phyloP scores from a whole-genome alignment of 2,888 invertebrate species.

The Corythucha ciliata region DNA sequence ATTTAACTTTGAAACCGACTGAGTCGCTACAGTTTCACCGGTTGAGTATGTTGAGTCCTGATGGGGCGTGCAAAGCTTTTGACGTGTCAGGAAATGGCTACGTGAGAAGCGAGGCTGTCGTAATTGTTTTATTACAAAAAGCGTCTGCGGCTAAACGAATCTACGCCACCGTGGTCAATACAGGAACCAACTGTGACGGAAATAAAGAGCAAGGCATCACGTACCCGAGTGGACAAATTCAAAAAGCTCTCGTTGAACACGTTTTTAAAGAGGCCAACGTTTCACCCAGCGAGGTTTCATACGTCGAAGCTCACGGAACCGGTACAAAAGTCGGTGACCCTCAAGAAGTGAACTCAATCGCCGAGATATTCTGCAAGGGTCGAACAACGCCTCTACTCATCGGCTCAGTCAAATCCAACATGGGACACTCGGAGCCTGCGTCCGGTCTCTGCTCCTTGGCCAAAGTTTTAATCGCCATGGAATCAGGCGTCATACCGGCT shows the following conservation, averaged over 20 bases:
- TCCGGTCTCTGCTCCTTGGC: constrained; percentile 85
- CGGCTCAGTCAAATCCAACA: constrained; percentile 96
- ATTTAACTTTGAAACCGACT: constrained; percentile 83
- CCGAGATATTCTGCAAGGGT: constrained; percentile 80
- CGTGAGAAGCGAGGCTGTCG: constrained; percentile 82
- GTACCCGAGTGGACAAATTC: constrained; percentile 70
- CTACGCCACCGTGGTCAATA: constrained; percentile 79
- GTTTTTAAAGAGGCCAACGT: constrained; percentile 77
- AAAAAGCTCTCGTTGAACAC: constrained; percentile 70
- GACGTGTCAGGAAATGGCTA: constrained; percentile 83
- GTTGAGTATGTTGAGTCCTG: constrained; percentile 83
- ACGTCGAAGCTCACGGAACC: constrained; percentile 97
- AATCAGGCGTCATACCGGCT: constrained; percentile 74
- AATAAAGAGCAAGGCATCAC: constrained; percentile 84
- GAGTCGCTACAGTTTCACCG: constrained; percentile 88
- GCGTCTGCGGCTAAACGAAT: constrained; percentile 63
- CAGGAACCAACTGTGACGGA: constrained; percentile 89
- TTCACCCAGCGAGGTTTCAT: constrained; percentile 71
- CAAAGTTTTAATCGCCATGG: constrained; percentile 88
- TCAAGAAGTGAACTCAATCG: constrained; percentile 91
- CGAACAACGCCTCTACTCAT: constrained; percentile 72
- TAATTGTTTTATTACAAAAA: constrained; percentile 72
- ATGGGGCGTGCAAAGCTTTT: constrained; percentile 87
- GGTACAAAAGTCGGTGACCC: constrained; percentile 99
- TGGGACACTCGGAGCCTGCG: constrained; percentile 96